Base-by-base conservation (phyloP, 2,797 vertebrate species). In the Myotis findleyi region DNA sequence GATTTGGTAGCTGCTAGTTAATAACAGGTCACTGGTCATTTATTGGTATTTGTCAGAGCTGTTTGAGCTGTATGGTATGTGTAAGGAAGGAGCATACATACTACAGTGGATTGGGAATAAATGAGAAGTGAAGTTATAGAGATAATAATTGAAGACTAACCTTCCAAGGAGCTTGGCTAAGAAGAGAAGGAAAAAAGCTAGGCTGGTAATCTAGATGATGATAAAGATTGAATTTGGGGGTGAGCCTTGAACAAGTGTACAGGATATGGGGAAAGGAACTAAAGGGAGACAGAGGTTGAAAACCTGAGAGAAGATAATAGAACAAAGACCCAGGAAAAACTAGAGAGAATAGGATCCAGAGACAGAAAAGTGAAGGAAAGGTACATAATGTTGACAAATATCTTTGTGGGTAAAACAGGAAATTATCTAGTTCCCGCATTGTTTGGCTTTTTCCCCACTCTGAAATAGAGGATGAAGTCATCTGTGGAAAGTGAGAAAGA, bases 391-490 rank as follows among this genome's bases (percentile, higher is more conserved):
- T 23, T 82, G 87, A 93, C 21, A 86, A 49, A 89, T 55, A 16
- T 59, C 59, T 72, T 30, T 44, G 72, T 90, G 77, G 88, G 49
- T 94, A 30, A 20, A 90, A 77, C 59, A 95, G 62, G 55, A 95
- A 95, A 38, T 87, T 76, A 77, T 66, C 47, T 41, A 93, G 62
- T 93, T 88, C 87, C 84, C 82, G n/a, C 27, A 88, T 87, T 64
- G 49, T 86, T 71, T 86, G 86, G 82, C 41, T 92, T 93, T 93
- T 51, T 73, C 33, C 92, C 62, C 87, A 92, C 69, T 73, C 62
- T 82, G 76, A 93, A 88, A 94, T 17, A 91, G 36, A 66, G 27
- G 75, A 95, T 96, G 89, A 88, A 87, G 51, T 82, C 79, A 91
- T 85, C 69, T 68, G 36, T 53, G 79, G 53, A 96, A 80, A 95